Evolutionary conservation across 2,113 vertebrate species (phyloP).

Genomic region (Psophia crepitans): DNA sequence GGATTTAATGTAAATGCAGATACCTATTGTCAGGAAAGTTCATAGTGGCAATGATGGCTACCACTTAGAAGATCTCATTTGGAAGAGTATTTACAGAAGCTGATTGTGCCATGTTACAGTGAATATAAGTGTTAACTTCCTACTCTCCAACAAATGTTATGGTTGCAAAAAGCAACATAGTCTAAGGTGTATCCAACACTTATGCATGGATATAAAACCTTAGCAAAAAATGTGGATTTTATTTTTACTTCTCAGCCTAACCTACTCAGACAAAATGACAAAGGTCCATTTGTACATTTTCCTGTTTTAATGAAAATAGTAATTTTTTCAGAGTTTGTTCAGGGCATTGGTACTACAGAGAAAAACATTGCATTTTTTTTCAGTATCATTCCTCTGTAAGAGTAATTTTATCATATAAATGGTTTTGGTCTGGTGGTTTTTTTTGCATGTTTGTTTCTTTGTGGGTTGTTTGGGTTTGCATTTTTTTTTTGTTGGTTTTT

Average conservation of each 20-base stretch:
- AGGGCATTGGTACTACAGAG: neutral
- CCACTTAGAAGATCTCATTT: neutral
- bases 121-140: neutral
- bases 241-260: neutral
- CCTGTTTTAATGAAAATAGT: neutral
- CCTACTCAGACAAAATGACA: neutral
- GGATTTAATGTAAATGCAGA: neutral
- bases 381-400: neutral
- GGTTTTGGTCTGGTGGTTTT: neutral
- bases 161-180: neutral
- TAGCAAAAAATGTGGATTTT: neutral
- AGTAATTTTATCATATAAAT: neutral
- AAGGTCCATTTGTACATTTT: neutral
- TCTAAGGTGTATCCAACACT: neutral
- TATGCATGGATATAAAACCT: neutral
- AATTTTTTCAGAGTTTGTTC: neutral
- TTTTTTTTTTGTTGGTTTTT: too few relatives aligned
- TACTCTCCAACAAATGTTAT: neutral
- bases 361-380: neutral
- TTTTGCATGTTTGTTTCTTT: too few relatives aligned
- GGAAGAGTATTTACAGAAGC: neutral
- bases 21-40: neutral
- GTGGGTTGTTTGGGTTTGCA: too few relatives aligned
- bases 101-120: neutral
- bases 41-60: neutral